These are phyloP conservation scores for Danionella cerebrum DNA, from an alignment of 2,113 vertebrate genomes.

Conservation along the genomic window DNA sequence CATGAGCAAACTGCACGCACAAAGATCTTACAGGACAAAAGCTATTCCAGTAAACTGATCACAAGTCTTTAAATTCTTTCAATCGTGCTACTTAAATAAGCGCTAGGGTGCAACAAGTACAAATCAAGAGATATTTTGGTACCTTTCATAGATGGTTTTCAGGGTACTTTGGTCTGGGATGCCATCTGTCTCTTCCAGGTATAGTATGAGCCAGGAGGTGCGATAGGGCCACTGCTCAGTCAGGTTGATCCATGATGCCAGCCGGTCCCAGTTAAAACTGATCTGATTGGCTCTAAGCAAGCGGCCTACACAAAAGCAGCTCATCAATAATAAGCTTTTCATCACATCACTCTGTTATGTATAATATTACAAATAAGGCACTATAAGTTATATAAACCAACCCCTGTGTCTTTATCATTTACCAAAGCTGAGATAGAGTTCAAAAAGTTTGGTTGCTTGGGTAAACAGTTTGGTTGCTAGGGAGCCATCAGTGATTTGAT, in stretches of 20 bases:
- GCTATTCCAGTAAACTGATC: too few species aligned
- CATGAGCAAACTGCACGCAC: background rate
- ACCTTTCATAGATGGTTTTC: conserved; percentile 94
- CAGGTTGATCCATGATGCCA: conserved; percentile 97
- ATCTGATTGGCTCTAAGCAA: conserved; percentile 96
- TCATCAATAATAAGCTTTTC: too few species aligned
- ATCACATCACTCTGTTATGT: too few species aligned
- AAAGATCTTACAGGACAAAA: background rate
- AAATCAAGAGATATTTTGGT: too few species aligned
- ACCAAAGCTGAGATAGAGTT: too few species aligned
- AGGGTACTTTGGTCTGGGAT: conserved; percentile 81
- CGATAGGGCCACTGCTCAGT: conserved; percentile 98
- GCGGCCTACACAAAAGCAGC: conserved; percentile 63
- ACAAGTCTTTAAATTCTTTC: background rate
- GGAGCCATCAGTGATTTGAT: too few species aligned
- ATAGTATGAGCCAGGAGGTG: conserved; percentile 92
- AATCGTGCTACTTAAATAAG: too few species aligned
- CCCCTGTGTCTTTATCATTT: too few species aligned
- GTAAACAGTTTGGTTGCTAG: too few species aligned
- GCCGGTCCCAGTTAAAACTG: conserved; percentile 89
- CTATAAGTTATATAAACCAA: too few species aligned
- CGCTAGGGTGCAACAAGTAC: background rate
- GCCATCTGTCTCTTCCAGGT: conserved; percentile 86
- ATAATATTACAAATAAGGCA: too few species aligned
- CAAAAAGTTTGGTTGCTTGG: too few species aligned